A percentile compares a stretch with the other conserved stretches of the same genome.
phyloP scores from a whole-genome alignment of 2,113 vertebrate genomes.

The Chloebia gouldiae region DNA sequence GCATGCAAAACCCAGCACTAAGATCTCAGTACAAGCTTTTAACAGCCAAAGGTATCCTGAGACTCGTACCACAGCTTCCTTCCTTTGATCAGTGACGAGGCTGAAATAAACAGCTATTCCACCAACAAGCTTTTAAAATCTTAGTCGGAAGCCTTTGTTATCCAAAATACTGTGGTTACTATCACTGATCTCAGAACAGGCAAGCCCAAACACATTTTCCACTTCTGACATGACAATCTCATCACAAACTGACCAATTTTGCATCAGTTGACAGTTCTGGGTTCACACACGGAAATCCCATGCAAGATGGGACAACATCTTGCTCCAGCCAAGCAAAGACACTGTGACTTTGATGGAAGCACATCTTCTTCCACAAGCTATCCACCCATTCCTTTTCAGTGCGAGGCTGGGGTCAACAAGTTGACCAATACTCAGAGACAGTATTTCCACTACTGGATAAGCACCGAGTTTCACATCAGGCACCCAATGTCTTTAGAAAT shows the following conservation, averaged over 20 bases:
- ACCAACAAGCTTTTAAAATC: background rate
- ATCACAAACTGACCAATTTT: background rate
- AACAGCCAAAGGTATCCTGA: background rate
- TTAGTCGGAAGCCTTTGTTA: background rate
- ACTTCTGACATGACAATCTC: background rate
- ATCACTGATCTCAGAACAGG: background rate
- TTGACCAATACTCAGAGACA: rapidly evolving
- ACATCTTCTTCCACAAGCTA: background rate
- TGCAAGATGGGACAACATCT: rapidly evolving
- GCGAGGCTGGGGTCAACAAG: background rate
- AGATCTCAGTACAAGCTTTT: background rate
- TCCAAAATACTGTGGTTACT: background rate
- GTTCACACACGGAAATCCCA: background rate
- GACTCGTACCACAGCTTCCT: background rate
- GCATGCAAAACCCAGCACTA: background rate
- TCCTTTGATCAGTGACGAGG: background rate
- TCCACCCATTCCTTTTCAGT: background rate
- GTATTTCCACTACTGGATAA: background rate
- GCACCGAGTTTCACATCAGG: background rate
- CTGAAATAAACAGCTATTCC: background rate
- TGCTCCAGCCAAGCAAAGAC: background rate
- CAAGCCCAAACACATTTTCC: background rate
- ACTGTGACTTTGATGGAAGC: background rate
- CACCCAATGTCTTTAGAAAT: background rate
- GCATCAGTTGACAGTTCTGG: background rate